Evolutionary conservation across 2,797 vertebrate genomes (phyloP), one percentile per base, ranked within the genome.

Genomic region (Bucorvus abyssinicus): DNA sequence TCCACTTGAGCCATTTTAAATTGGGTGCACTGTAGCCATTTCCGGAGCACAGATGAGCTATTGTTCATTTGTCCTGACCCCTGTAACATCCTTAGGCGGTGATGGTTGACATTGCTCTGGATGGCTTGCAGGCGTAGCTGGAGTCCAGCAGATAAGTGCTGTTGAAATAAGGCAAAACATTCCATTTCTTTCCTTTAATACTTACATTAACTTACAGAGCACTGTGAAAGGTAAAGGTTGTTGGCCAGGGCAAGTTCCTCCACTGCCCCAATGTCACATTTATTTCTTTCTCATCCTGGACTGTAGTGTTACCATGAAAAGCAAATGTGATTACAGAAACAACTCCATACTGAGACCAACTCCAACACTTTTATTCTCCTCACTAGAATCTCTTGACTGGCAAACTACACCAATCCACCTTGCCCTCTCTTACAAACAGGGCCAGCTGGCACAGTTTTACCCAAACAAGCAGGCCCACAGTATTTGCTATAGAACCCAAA

Each of bases 1-100:
- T 99, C 99, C 97, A 99, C 99, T 98, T 99, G 99, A 86, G 99
- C 99, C 99, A 99, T 99, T 96, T 99, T 99, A 97, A 99, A 99
- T 94, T 99, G 99, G 42, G 99, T 99, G 92, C 99, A 99, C 96
- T 99, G 99, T 55, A 99, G 98, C 99, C 99, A 99, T 94, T 99
- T 99, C 95, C 99, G 99, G 82, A 99, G 98, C 49, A 98, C 98
- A 2, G 98, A 98, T 1, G 99, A 98, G 89, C 98, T 98, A 1
- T 98, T 98, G 60, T 98, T 98, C 17, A 98, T 98, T 44, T 97
- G 98, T 55, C 97, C 97, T 8, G 98, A 97, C 61, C 98, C 97
- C 27, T 98, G 98, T 69, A 98, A 97, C 92, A 98, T 98, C 97
- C 99, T 98, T 76, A 99, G 98, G 98, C 98, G 98, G 97, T 99